Evolutionary conservation across 64 coral and sea anemone genomes (phyloP).

Genomic region (Dendrophyllia cribrosa): DNA sequence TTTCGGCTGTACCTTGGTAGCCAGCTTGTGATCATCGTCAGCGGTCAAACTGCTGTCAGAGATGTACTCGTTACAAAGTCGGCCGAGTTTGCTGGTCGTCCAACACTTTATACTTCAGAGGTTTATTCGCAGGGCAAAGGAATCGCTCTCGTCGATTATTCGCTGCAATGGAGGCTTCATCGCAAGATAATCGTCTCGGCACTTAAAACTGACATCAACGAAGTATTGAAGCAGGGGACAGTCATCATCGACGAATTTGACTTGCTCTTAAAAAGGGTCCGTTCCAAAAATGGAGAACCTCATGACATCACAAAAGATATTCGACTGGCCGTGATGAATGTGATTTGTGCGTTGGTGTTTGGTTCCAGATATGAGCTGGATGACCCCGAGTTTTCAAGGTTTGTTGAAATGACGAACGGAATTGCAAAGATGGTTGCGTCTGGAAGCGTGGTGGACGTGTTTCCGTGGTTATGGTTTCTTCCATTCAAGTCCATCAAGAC

Average conservation of each 20-base stretch:
- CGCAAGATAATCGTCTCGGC: slow-evolving; percentile 19
- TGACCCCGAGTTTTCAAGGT: slow-evolving; percentile 55
- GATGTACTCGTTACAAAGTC: not conserved
- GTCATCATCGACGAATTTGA: slow-evolving; percentile 35
- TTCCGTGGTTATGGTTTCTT: slow-evolving; percentile 19
- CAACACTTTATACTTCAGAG: not conserved
- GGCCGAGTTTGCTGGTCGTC: not conserved
- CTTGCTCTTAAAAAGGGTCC: slow-evolving; percentile 25
- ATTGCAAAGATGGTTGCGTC: slow-evolving; percentile 19
- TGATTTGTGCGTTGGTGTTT: slow-evolving; percentile 68
- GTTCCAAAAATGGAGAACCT: slow-evolving; percentile 4
- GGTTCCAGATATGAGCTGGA: slow-evolving; percentile 64
- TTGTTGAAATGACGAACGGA: slow-evolving; percentile 33
- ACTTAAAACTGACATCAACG: slow-evolving; percentile 25
- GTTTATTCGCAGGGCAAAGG: not conserved
- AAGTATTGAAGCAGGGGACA: not conserved
- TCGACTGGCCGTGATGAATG: slow-evolving; percentile 67
- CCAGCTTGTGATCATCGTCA: not conserved
- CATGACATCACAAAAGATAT: slow-evolving; percentile 45
- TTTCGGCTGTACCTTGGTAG: not conserved
- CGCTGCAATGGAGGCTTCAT: slow-evolving; percentile 21
- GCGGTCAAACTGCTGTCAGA: not conserved
- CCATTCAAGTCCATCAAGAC: not conserved
- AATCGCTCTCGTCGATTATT: slow-evolving; percentile 15
- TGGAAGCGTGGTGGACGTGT: slow-evolving; percentile 6